Evolutionary conservation across 1,140 invertebrate species (phyloP).

Genomic region (Bombus waltoni): DNA sequence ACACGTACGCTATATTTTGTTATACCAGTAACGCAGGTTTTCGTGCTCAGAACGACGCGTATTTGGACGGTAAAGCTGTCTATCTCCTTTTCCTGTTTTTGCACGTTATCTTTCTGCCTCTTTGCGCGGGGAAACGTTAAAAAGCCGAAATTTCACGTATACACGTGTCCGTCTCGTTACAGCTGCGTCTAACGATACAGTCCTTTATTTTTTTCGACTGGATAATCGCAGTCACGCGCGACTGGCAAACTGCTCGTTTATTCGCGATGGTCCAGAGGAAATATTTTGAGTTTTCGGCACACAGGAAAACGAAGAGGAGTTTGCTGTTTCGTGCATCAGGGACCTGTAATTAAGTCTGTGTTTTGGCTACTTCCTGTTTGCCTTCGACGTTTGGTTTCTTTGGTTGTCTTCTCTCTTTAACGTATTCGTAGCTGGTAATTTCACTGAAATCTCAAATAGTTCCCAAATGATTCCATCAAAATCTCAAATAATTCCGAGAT

Average conservation of each 20-base stretch:
- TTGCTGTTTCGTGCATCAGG: constrained; percentile 54
- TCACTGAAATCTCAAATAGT: not conserved
- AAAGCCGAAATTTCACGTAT: not conserved
- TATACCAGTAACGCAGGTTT: not conserved
- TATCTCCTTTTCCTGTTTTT: not conserved
- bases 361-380: not conserved
- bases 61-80: not conserved
- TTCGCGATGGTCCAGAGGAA: constrained; percentile 32
- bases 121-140: constrained; percentile 1
- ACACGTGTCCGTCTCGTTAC: constrained; percentile 26
- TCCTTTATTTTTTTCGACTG: constrained; percentile 60
- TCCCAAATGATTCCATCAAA: not conserved
- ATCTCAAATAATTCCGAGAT: not conserved
- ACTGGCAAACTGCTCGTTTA: constrained; percentile 35
- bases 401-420: not conserved
- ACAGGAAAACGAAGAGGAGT: constrained; percentile 8
- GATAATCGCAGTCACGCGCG: constrained; percentile 31
- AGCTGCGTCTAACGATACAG: not conserved
- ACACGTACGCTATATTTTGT: not conserved
- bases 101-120: not conserved
- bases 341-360: constrained; percentile 68
- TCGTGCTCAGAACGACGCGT: not conserved
- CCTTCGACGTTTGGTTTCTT: not conserved
- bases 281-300: constrained; percentile 22
- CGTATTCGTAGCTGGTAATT: not conserved